These are phyloP conservation scores for Tricholaema leucomelas DNA, from an alignment of 2,113 vertebrate genomes.

Conservation along the genomic window DNA sequence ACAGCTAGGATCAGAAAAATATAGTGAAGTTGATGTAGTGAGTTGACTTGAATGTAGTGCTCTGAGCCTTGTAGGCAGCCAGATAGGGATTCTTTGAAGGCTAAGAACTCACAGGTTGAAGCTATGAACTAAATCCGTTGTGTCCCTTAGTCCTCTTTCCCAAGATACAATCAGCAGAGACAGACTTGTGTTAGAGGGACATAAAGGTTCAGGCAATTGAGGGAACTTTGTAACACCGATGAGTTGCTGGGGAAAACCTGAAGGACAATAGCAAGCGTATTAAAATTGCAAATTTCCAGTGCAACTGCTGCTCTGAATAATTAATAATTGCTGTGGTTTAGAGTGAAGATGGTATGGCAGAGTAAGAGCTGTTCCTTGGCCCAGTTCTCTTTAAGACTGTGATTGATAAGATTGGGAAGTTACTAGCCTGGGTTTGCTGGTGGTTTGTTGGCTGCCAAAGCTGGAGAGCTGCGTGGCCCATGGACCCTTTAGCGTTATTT, in stretches of 20 bases:
- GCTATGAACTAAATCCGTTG: background rate
- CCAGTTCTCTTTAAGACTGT: background rate
- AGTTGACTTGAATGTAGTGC: background rate
- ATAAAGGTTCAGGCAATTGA: background rate
- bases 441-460: background rate
- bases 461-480: background rate
- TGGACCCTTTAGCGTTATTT: background rate
- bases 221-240: background rate
- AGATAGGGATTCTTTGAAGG: background rate
- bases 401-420: background rate
- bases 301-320: background rate
- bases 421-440: background rate
- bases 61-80: background rate
- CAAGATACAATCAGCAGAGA: background rate
- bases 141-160: background rate
- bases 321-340: background rate
- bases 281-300: background rate
- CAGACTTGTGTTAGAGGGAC: background rate
- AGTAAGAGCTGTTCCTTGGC: background rate
- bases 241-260: background rate
- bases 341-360: background rate
- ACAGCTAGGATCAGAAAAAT: background rate
- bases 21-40: background rate
- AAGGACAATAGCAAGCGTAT: background rate
- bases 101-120: background rate